Evolutionary conservation across 2,888 invertebrate genomes (phyloP).

Genomic region (Teleogryllus oceanicus): DNA sequence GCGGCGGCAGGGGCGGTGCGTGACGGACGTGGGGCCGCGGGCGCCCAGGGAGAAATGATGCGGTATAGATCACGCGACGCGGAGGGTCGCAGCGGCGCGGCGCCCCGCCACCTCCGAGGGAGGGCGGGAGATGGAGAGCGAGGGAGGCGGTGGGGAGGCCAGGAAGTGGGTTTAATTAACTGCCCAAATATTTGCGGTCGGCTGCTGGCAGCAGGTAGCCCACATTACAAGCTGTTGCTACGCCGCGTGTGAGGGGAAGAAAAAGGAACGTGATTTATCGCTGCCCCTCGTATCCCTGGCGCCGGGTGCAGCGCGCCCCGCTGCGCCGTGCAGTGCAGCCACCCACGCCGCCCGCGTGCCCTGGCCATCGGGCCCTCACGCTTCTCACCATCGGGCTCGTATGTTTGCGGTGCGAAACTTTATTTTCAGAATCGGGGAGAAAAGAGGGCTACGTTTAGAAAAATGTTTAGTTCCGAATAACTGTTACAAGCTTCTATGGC

Average conservation of each 20-base stretch:
- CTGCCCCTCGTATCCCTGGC: neutral
- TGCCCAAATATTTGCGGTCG: constrained; percentile 34
- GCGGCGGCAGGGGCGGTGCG: neutral
- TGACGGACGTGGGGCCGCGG: neutral
- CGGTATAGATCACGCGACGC: constrained; percentile 26
- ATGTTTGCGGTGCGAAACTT: too few relatives aligned
- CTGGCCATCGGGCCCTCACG: too few relatives aligned
- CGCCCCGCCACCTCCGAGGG: neutral
- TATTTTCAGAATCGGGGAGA: too few relatives aligned
- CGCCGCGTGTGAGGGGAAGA: neutral
- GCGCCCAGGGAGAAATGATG: constrained; percentile 25
- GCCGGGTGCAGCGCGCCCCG: neutral
- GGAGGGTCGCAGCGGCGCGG: neutral
- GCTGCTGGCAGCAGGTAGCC: constrained; percentile 19
- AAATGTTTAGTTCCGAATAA: too few relatives aligned
- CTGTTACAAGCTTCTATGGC: too few relatives aligned
- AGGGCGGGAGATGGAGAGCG: neutral
- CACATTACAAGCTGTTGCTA: neutral
- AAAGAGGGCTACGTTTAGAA: too few relatives aligned
- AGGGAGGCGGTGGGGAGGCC: neutral
- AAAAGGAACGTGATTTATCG: constrained; percentile 3
- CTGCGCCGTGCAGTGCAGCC: neutral
- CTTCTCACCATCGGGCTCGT: too few relatives aligned
- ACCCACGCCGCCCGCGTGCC: neutral
- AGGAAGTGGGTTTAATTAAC: constrained; percentile 35